Percentiles rank a stretch among this genome's conserved stretches.
Conservation (phyloP, 1,140 invertebrate species). For the Antheraea pernyi region DNA sequence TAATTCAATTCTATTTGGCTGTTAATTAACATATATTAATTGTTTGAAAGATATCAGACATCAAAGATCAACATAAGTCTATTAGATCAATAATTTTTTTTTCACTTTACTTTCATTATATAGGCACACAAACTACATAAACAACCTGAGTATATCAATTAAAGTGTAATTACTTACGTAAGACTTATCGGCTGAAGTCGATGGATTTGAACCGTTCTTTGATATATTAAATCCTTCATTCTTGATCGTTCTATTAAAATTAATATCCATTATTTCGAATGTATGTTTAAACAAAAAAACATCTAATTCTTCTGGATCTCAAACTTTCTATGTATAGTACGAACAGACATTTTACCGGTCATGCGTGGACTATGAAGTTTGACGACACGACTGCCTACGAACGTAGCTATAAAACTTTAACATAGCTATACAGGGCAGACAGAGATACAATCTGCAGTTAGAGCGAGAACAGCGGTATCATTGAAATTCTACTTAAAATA, state of each 20-base stretch:
- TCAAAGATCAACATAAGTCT: too few relatives aligned
- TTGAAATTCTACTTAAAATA: not conserved
- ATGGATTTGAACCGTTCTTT: not conserved
- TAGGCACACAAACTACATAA: not conserved
- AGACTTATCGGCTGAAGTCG: slow-evolving; percentile 4
- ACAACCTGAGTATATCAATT: not conserved
- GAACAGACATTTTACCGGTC: slow-evolving; percentile 25
- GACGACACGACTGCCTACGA: slow-evolving; percentile 24
- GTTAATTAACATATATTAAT: too few relatives aligned
- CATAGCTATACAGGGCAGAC: slow-evolving; percentile 25
- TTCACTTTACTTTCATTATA: not conserved
- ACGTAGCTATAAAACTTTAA: slow-evolving; percentile 17
- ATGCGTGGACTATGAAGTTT: slow-evolving; percentile 13
- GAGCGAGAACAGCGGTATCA: not conserved
- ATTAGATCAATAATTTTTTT: not conserved
- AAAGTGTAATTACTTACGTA: slow-evolving; percentile 5
- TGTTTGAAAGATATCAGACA: too few relatives aligned
- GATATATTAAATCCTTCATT: not conserved
- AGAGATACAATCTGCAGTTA: slow-evolving; percentile 13
- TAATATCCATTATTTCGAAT: not conserved
- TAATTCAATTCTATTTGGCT: too few relatives aligned
- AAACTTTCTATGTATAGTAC: not conserved
- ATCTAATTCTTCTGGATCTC: not conserved
- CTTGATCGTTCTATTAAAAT: not conserved
- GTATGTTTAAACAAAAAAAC: not conserved